Evolutionary conservation across 1,140 invertebrate species (phyloP), one percentile per base, ranked within the genome.

Genomic region (Drosophila ambigua): DNA sequence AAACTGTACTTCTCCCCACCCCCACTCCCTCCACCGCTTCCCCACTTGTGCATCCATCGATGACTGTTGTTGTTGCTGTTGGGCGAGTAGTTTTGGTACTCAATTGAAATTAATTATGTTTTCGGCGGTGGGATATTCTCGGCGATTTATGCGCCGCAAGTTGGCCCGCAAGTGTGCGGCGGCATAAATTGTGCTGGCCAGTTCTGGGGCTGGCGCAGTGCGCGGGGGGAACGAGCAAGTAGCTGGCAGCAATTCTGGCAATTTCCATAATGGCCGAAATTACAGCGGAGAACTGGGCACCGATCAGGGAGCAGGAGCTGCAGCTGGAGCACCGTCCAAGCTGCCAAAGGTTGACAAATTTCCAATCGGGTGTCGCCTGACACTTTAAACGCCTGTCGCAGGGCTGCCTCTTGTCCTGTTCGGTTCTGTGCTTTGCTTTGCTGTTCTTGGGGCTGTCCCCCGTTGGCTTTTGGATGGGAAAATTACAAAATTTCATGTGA

Each of bases 51-150:
- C n/a, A 31, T 11, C 13, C 48, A 31, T 26, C 23, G n/a, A 6
- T 24, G 20, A 24, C 13, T 66, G 23, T 26, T 16, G 24, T 28
- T 49, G 43, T 9, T 46, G 52, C 13, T 20, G 24, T 20, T 49
- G 35, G 48, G 53, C 48, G 13, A 60, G 45, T 58, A 75, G 72
- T 66, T 75, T 65, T n/a, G 31, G 35, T 35, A 75, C 71, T 83
- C 74, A 82, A 85, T 87, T 88, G 82, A 79, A 87, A 87, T 87
- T 85, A 82, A 85, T 88, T 88, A 82, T 85, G 82, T 72, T 85
- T 58, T 57, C 64, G 68, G 43, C 61, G 58, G 49, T 35, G 11
- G 51, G n/a, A 15, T 39, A 39, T 39, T 39, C 64, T 66, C 63
- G 41, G 31, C 66, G 76, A 85, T 85, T 85, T 87, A 85, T 85